These are phyloP conservation scores for Physocephala rufipes DNA, from an alignment of 2,888 invertebrate genomes.

Conservation along the genomic window DNA sequence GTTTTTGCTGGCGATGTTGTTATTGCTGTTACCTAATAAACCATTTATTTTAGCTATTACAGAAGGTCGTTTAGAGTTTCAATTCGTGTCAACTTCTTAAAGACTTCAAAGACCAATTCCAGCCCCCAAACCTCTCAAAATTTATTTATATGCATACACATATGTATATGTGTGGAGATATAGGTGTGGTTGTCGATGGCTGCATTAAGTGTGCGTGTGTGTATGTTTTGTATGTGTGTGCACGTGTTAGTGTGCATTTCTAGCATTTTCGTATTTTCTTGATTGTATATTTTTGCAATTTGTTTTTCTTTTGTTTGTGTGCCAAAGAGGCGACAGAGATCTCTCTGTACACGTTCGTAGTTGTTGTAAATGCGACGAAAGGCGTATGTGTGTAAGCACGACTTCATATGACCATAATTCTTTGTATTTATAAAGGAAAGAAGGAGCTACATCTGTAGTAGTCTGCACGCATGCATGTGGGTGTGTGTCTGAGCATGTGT, in stretches of 20 bases:
- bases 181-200: no score
- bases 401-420: constrained; percentile 19
- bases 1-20: not conserved
- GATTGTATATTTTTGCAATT: constrained; percentile 42
- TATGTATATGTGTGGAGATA: constrained; percentile 18
- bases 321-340: constrained; percentile 42
- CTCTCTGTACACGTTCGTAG: constrained; percentile 43
- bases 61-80: constrained; percentile 58
- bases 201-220: constrained; percentile 14
- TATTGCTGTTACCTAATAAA: constrained; percentile 49
- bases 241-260: constrained; percentile 10
- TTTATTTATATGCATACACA: no score
- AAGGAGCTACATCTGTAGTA: no score
- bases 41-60: constrained; percentile 60
- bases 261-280: constrained; percentile 22
- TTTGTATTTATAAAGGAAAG: constrained; percentile 35
- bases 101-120: no score
- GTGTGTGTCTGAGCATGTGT: constrained; percentile 34
- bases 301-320: constrained; percentile 48
- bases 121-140: no score
- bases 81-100: constrained; percentile 37
- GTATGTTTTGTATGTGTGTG: constrained; percentile 11
- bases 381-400: constrained; percentile 1
- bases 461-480: no score
- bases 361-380: constrained; percentile 21